phyloP scores from a whole-genome alignment of 2,113 vertebrate genomes.

The Tragelaphus buxtoni region DNA sequence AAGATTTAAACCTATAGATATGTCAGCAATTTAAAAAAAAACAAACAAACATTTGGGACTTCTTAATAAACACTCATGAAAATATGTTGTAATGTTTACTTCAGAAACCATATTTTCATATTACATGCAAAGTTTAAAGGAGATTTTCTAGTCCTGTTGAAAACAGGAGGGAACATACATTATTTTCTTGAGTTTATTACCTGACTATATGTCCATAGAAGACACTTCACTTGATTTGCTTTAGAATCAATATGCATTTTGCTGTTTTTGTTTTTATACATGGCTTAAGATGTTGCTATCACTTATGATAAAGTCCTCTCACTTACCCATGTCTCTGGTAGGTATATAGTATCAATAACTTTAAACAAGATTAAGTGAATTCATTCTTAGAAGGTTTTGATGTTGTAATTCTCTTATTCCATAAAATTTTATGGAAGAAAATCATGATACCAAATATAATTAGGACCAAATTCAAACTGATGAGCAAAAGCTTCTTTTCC shows the following conservation, averaged over 20 bases:
- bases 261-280: conserved; percentile 41
- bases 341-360: conserved; percentile 12
- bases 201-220: background rate
- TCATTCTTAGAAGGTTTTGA: background rate
- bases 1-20: conserved; percentile 76
- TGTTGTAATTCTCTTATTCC: conserved; percentile 1
- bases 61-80: conserved; percentile 68
- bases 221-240: conserved; percentile 51
- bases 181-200: conserved; percentile 35
- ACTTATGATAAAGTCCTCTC: background rate
- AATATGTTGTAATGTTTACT: conserved; percentile 69
- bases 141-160: background rate
- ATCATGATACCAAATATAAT: conserved; percentile 27
- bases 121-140: conserved; percentile 45
- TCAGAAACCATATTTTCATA: conserved; percentile 58
- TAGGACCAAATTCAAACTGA: conserved; percentile 43
- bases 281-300: background rate
- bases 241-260: conserved; percentile 25
- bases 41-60: conserved; percentile 63
- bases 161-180: background rate
- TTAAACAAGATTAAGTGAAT: conserved; percentile 23
- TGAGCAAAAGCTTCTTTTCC: background rate
- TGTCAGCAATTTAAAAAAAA: conserved; percentile 37
- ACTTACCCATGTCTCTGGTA: background rate
- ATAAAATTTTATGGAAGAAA: conserved; percentile 50